phyloP scores from a whole-genome alignment of 2,797 vertebrate genomes.

The Scyliorhinus canicula region DNA sequence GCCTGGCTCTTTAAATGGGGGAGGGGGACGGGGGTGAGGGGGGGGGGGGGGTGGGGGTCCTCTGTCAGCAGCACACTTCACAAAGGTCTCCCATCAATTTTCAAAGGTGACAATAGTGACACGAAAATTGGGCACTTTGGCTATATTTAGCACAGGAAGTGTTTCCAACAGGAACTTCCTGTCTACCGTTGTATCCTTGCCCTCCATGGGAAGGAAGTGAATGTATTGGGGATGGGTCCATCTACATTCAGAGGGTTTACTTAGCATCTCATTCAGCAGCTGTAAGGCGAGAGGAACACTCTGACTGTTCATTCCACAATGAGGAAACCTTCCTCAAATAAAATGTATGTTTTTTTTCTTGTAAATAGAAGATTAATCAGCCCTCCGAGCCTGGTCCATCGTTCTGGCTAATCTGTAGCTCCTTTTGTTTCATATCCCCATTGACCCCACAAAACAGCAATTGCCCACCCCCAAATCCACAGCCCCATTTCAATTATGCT shows the following conservation, averaged over 20 bases:
- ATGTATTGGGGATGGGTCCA: neutral
- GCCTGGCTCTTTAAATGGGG: neutral
- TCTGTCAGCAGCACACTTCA: neutral
- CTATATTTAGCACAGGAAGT: constrained; percentile 29
- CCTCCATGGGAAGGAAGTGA: neutral
- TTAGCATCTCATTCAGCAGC: neutral
- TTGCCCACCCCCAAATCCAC: too few relatives aligned
- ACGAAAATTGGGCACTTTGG: neutral
- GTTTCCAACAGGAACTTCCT: constrained; percentile 25
- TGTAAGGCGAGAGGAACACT: neutral
- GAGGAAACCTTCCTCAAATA: neutral
- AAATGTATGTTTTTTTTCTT: neutral
- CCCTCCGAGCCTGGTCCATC: neutral
- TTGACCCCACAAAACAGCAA: neutral
- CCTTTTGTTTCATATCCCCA: neutral
- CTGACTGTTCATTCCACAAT: neutral
- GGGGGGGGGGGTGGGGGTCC: too few relatives aligned
- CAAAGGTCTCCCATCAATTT: neutral
- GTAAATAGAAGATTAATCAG: neutral
- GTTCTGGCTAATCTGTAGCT: too few relatives aligned
- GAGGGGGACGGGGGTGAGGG: too few relatives aligned
- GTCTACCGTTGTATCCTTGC: constrained; percentile 8
- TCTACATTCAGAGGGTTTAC: neutral
- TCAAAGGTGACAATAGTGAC: neutral
- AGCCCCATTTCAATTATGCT: neutral